Evolutionary conservation across 2,888 invertebrate genomes (phyloP).

Genomic region (Hirudinaria manillensis): DNA sequence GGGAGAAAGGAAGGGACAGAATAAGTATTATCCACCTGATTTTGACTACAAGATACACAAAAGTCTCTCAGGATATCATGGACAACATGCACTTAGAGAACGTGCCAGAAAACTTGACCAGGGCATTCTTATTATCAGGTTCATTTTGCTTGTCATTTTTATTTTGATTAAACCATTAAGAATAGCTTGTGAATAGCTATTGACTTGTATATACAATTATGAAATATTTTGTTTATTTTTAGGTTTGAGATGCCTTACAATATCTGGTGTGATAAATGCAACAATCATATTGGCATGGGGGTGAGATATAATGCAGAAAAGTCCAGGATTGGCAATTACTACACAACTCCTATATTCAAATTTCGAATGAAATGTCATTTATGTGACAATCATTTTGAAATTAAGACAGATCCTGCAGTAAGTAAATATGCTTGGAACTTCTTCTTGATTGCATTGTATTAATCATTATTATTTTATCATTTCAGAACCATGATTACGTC

Average conservation of each 20-base stretch:
- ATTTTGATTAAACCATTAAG: background rate
- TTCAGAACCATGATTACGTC: slow-evolving; percentile 88
- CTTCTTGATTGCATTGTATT: background rate
- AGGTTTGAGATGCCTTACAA: slow-evolving; percentile 98
- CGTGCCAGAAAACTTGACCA: slow-evolving; percentile 81
- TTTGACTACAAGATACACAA: slow-evolving; percentile 86
- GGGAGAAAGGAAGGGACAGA: slow-evolving; percentile 97
- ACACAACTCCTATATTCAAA: slow-evolving; percentile 91
- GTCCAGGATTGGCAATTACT: slow-evolving; percentile 82
- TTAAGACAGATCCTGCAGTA: slow-evolving; percentile 93
- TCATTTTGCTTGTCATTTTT: background rate
- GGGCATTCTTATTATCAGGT: slow-evolving; percentile 87
- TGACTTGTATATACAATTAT: background rate
- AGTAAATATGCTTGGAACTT: slow-evolving; percentile 15
- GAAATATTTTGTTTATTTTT: slow-evolving; percentile 28
- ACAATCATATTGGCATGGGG: slow-evolving; percentile 98
- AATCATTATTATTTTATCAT: background rate
- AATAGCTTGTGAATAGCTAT: background rate
- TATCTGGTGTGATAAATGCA: slow-evolving; percentile 98
- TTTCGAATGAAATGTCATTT: slow-evolving; percentile 98
- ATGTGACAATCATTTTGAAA: slow-evolving; percentile 93
- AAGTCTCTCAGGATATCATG: slow-evolving; percentile 84
- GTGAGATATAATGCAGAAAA: slow-evolving; percentile 78
- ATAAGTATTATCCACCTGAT: slow-evolving; percentile 96
- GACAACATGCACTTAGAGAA: slow-evolving; percentile 89